Conservation (phyloP, 2,113 vertebrate species). For the Seriola dumerili region DNA sequence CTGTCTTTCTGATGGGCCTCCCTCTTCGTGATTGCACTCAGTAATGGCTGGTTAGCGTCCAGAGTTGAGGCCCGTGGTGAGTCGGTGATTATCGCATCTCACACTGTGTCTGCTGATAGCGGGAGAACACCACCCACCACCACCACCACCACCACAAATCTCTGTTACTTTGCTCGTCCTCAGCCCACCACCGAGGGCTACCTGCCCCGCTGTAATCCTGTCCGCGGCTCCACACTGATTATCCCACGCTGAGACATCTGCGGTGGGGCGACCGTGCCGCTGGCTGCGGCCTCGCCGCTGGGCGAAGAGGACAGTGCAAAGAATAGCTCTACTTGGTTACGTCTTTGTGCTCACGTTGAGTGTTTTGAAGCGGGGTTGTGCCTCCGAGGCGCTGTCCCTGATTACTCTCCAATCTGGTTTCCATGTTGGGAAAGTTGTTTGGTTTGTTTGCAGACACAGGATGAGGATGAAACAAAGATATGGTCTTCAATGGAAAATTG, state of each 20-base stretch:
- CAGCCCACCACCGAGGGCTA: conserved; percentile 1
- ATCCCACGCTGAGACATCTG: conserved; percentile 55
- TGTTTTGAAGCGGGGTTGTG: conserved; percentile 54
- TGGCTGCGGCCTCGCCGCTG: conserved; percentile 3
- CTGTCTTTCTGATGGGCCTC: conserved; percentile 35
- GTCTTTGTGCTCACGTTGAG: conserved; percentile 31
- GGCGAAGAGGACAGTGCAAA: conserved; percentile 16
- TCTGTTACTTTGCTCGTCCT: conserved; percentile 52
- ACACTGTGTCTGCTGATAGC: conserved; percentile 68
- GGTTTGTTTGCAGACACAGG: conserved; percentile 47
- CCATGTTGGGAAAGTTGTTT: conserved; percentile 59
- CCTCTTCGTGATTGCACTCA: conserved; percentile 76
- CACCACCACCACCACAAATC: not conserved
- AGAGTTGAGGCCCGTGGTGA: conserved; percentile 29
- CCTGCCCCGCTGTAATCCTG: conserved; percentile 22
- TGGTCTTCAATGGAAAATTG: conserved; percentile 11
- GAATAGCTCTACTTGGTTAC: conserved; percentile 71
- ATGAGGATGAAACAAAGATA: conserved; percentile 31
- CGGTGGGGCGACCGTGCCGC: conserved; percentile 36
- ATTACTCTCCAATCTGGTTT: conserved; percentile 56
- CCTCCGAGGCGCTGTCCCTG: conserved; percentile 45
- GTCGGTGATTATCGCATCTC: conserved; percentile 66
- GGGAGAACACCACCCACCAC: conserved; percentile 32
- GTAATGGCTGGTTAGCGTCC: conserved; percentile 63
- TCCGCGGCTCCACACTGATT: conserved; percentile 59